Evolutionary conservation across 2,888 invertebrate genomes (phyloP), one percentile per base, ranked within the genome.

Genomic region (Acholoe squamosa): DNA sequence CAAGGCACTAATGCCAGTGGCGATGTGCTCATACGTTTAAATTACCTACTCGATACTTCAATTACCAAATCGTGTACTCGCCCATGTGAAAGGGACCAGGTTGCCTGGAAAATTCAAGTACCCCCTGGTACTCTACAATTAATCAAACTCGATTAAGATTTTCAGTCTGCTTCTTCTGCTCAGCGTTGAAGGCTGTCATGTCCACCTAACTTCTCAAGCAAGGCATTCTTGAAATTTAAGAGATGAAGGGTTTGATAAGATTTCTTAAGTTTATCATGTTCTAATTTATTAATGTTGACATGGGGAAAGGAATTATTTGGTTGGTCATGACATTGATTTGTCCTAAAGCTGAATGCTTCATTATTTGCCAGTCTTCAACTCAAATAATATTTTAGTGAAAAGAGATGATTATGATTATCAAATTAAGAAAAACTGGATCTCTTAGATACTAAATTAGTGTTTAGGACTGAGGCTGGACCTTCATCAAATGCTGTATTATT

Each of bases 121-220:
- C 3, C 71, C 14, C 71, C 28, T 43, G 71, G 28, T 28, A 71
- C 71, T 71, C 28, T 14, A 71, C 25, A 71, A 71, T 71, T 7
- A 5, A 71, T 71, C 25, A 71, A 71, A 28, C 71, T 71, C 71
- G 25, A 71, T 71, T 71, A 71, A 71, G 71, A 71, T 71, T 71
- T 28, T 71, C 31, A 3, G 71, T n/a, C 3, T 25, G 25, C 19
- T n/a, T 71, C 28, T 71, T 71, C 71, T 71, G 3, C 14, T 25
- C 31, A 3, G 28, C 14, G 31, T 28, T 28, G 31, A 71, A 25
- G 71, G 28, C 31, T 71, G 71, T 25, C 1, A 3, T 28, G 71
- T 25, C 71, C 28, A 71, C 25, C 14, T 71, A 28, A 28, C 71
- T 28, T 71, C 71, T 25, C 61, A 61, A 19, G 14, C 14, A 14